Evolutionary conservation across 2,113 vertebrate genomes (phyloP), one percentile per base, ranked within the genome.

Genomic region (Zonotrichia leucophrys): DNA sequence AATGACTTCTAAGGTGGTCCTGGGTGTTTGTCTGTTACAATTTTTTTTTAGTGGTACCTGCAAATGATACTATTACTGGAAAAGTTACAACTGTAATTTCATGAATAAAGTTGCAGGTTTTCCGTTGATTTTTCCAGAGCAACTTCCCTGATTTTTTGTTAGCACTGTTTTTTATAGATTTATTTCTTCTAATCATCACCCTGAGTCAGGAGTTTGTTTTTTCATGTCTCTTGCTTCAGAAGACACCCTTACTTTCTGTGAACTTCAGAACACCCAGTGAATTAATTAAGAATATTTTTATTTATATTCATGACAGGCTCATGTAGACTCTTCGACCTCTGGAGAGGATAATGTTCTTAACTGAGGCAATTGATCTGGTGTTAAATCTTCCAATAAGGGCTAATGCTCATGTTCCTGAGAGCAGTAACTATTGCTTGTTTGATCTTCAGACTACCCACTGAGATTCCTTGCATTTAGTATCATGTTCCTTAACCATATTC

Each of bases 41-140:
- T 50, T 33, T 90, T 92, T 94, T 94, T 82, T 95, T 97, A 88
- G 94, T 92, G 16, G 97, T 98, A 94, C 97, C 98, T 10, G 82
- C 92, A 52, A 95, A 70, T 14, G 68, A 67, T 44, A 96, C 84
- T 96, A 97, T 98, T 91, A 93, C 96, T 31, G 96, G 96, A 11
- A 97, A 95, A 59, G 28, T 94, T 87, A 60, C 62, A 49, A n/a
- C 28, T 55, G 41, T 5, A 42, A 31, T 46, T 82, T 42, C 39
- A 47, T 22, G 0, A 33, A 49, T 46, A 47, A 67, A 31, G 3
- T 17, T 15, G 8, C 39, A 47, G 56, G 84, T 92, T 89, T 75
- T 11, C 30, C 23, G 21, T 8, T 47, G 67, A 58, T 25, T 33
- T 78, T 35, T 76, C 49, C 58, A 89, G 47, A 83, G 9, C 16